phyloP scores from a whole-genome alignment of 2,888 invertebrate species.

The Drosophila neonasuta region DNA sequence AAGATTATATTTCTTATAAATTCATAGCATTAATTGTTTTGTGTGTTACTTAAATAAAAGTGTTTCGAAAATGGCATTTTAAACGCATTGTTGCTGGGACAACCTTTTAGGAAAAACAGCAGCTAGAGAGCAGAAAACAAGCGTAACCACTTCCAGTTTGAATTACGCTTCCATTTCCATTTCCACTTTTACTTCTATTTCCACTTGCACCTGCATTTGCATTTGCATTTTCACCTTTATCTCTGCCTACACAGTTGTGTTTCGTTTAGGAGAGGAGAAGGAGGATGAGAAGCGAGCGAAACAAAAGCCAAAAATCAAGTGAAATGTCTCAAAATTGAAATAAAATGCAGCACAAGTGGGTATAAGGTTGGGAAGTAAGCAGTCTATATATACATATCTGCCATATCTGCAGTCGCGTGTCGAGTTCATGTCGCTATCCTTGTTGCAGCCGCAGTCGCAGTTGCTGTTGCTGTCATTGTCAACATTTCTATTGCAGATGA shows the following conservation, averaged over 20 bases:
- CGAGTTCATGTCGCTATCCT: slow-evolving; percentile 14
- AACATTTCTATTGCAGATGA: slow-evolving; percentile 62
- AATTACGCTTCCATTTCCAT: not conserved
- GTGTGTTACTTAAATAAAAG: no score
- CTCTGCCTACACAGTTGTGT: no score
- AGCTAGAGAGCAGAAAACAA: not conserved
- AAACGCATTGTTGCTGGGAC: not conserved
- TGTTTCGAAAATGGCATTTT: no score
- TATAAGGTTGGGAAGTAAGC: not conserved
- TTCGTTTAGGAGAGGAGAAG: not conserved
- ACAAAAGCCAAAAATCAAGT: slow-evolving; percentile 55
- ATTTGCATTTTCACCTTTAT: no score
- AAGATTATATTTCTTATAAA: no score
- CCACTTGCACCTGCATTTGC: not conserved
- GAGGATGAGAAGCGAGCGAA: slow-evolving; percentile 17
- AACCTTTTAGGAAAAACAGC: not conserved
- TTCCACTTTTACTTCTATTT: not conserved
- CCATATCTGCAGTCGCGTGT: slow-evolving; percentile 39
- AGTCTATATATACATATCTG: slow-evolving; percentile 11
- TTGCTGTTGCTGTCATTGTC: slow-evolving; percentile 56
- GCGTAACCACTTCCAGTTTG: not conserved
- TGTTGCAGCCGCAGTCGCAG: slow-evolving; percentile 21
- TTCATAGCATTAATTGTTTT: no score
- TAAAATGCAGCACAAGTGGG: slow-evolving; percentile 50
- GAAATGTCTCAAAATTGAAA: slow-evolving; percentile 66